Evolutionary conservation across 1,140 invertebrate genomes (phyloP).

Genomic region (Papilio polyxenes): DNA sequence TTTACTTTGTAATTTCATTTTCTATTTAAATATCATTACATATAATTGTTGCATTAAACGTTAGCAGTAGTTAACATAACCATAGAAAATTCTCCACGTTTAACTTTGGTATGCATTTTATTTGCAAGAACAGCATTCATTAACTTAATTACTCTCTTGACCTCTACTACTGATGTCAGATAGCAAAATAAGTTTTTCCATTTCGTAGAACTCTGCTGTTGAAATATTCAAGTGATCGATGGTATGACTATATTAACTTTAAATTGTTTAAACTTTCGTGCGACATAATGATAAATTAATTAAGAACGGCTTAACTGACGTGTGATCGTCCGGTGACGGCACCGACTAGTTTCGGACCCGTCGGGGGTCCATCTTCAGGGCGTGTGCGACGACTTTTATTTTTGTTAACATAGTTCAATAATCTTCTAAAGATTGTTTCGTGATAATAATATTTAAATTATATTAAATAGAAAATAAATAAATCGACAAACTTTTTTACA

Average conservation of each 20-base stretch:
- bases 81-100: background rate
- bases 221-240: background rate
- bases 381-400: background rate
- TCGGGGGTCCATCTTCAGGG: too few relatives aligned
- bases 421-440: background rate
- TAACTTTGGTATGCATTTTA: background rate
- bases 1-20: too few relatives aligned
- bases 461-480: background rate
- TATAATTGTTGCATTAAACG: background rate
- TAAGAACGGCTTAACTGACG: too few relatives aligned
- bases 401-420: background rate
- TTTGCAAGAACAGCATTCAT: slow-evolving; percentile 3
- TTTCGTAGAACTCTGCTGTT: background rate
- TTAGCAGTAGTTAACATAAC: background rate
- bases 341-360: too few relatives aligned
- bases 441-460: background rate
- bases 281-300: too few relatives aligned
- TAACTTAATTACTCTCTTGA: slow-evolving; percentile 11
- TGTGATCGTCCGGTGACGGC: too few relatives aligned
- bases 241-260: background rate
- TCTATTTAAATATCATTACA: background rate
- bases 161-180: slow-evolving; percentile 3
- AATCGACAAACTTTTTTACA: background rate
- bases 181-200: slow-evolving; percentile 2
- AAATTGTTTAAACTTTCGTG: background rate